Base-by-base conservation (phyloP, 2,113 vertebrate genomes). In the Willisornis vidua region DNA sequence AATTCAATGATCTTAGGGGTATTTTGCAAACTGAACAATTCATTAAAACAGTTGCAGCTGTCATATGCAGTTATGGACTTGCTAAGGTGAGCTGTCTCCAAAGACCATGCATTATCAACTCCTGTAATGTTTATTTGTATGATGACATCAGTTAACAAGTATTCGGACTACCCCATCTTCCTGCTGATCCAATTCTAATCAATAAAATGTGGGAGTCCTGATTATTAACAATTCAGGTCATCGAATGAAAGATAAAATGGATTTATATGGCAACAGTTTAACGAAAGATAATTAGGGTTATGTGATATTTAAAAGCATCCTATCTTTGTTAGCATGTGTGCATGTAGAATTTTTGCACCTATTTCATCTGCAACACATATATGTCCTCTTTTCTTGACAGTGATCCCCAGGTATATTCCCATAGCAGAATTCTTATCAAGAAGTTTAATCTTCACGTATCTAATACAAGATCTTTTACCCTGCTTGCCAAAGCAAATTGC, bases 401-500 rank as follows among this genome's bases (percentile, higher is more conserved):
- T 75, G 76, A 83, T 80, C 35, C 39, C 41, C 76, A 93, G 87
- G 87, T 93, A 61, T 85, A 72, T 66, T 86, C 35, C 65, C 37
- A 19, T 9, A 82, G 49, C 57, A 94, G 52, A 86, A 91, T 87
- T 95, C 85, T 85, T 79, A 89, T 61, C 59, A 92, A 54, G 55
- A 89, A 88, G 39, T 87, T 80, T 90, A 75, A 86, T 94, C 92
- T 89, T 57, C 61, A 86, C 63, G 61, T 85, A 94, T 95, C 61
- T 95, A 90, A 84, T 71, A 89, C 67, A 92, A 91, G 77, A 87
- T 92, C 93, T 93, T 96, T 93, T 90, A 92, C 86, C 76, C 71
- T 92, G 93, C 81, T 92, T 97, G 88, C 92, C 93, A 97, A 95
- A 95, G 82, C 93, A 97, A 96, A 97, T 94, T 85, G 93, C 26